Evolutionary conservation across 1,140 invertebrate species (phyloP), one percentile per base, ranked within the genome.

Genomic region (Drosophila lacteicornis): DNA sequence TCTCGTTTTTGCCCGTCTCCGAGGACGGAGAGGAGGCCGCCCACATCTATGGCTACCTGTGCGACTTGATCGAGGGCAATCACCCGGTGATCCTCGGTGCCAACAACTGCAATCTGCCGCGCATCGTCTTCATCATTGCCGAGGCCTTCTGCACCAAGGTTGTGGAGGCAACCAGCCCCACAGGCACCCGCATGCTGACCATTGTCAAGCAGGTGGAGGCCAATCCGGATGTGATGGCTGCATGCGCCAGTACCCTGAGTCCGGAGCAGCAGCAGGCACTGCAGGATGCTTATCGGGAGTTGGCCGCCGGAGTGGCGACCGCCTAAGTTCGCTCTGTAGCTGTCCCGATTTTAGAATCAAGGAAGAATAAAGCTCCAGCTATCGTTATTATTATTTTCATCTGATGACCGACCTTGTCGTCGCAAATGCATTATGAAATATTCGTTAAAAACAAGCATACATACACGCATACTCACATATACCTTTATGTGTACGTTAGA

Each of bases 1-100:
- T 99, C 55, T 96, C 95, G 63, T 99, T 99, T 98, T 94, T 99
- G 78, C 99, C 99, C 30, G 97, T 99, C 15, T 96, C 96, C 75
- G 98, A 99, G 93, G 99, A 99, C 93, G 95, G 96, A 25, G 99
- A 99, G 83, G 99, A 99, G 94, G 97, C 98, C 59, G 96, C 96
- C 51, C 96, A 99, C 92, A 96, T 99, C 42, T 99, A 99, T 93
- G 96, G 96, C 63, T 98, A 99, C 93, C 94, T 99, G 33, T 99
- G 98, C 94, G 98, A 99, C 94, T 94, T 99, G 42, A 96, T 99
- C 56, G 98, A 99, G 94, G 94, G 95, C 67, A 98, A 99, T 93
- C 97, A 99, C 94, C 96, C 96, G 5, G 93, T 96, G 43, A 95
- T 99, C 49, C 93, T 99, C 83, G 98, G 97, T 27, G 94, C 94